These are phyloP conservation scores for Acleris holmiana DNA, from an alignment of 2,888 invertebrate genomes.

Conservation along the genomic window DNA sequence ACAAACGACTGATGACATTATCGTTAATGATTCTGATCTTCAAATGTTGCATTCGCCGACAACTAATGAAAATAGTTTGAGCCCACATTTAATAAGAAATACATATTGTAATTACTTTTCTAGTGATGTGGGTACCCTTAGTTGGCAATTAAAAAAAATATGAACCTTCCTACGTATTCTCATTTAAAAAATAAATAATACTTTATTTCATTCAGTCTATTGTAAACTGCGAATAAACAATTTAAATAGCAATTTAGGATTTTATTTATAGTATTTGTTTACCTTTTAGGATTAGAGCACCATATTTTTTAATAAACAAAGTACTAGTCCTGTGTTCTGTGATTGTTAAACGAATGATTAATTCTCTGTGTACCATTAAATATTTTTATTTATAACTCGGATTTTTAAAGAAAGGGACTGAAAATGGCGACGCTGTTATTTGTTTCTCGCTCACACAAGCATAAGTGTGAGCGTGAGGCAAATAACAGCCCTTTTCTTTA, in stretches of 20 bases:
- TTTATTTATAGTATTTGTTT: no score
- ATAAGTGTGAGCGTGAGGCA: constrained; percentile 43
- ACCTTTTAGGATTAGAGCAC: no score
- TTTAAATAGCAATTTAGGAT: no score
- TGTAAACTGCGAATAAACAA: no score
- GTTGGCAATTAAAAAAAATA: no score
- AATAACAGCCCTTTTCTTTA: constrained; percentile 41
- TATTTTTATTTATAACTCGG: no score
- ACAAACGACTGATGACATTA: constrained; percentile 33
- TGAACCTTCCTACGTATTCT: not conserved
- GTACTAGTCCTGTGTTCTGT: no score
- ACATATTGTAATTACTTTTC: no score
- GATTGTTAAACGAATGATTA: no score
- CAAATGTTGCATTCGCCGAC: constrained; percentile 17
- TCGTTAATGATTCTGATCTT: constrained; percentile 44
- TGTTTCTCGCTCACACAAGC: constrained; percentile 40
- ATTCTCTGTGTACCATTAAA: not conserved
- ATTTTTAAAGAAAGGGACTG: not conserved
- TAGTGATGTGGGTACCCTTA: no score
- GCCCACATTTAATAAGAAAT: constrained; percentile 12
- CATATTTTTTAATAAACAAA: no score
- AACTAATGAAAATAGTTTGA: constrained; percentile 10
- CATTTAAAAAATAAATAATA: constrained; percentile 1
- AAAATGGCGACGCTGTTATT: constrained; percentile 35
- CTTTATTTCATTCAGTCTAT: no score